Evolutionary conservation across 2,888 invertebrate genomes (phyloP).

Genomic region (Iphiclides podalirius): DNA sequence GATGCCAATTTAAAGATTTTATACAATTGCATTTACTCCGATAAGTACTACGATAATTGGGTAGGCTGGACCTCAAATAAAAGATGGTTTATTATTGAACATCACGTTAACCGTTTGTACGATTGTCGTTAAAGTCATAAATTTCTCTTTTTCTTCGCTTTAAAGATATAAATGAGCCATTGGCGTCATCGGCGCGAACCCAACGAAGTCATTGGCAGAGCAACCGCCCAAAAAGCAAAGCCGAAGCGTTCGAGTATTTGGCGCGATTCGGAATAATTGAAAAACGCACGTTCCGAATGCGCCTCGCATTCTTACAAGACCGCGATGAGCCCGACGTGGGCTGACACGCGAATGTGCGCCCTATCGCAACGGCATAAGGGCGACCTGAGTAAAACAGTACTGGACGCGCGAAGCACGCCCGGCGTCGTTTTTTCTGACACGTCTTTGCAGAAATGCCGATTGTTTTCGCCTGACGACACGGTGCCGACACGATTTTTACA

Average conservation of each 20-base stretch:
- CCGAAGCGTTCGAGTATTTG: constrained; percentile 33
- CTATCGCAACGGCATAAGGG: constrained; percentile 18
- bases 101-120: too few species aligned
- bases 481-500: constrained; percentile 37
- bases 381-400: constrained; percentile 8
- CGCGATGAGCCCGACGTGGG: constrained; percentile 46
- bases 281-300: constrained; percentile 54
- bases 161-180: too few species aligned
- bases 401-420: constrained; percentile 29
- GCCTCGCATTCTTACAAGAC: constrained; percentile 53
- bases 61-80: too few species aligned
- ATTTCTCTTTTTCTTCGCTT: too few species aligned
- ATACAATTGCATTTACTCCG: too few species aligned
- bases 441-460: constrained; percentile 48
- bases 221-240: constrained; percentile 20
- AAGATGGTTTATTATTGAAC: too few species aligned
- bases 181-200: background rate
- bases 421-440: constrained; percentile 48
- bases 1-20: too few species aligned
- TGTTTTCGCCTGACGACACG: constrained; percentile 45
- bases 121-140: too few species aligned
- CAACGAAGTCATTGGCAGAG: constrained; percentile 10
- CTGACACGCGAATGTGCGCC: constrained; percentile 23
- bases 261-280: constrained; percentile 58
- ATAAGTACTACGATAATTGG: too few species aligned